Conservation (phyloP, 2,113 vertebrate species). For the Spea multiplicata region DNA sequence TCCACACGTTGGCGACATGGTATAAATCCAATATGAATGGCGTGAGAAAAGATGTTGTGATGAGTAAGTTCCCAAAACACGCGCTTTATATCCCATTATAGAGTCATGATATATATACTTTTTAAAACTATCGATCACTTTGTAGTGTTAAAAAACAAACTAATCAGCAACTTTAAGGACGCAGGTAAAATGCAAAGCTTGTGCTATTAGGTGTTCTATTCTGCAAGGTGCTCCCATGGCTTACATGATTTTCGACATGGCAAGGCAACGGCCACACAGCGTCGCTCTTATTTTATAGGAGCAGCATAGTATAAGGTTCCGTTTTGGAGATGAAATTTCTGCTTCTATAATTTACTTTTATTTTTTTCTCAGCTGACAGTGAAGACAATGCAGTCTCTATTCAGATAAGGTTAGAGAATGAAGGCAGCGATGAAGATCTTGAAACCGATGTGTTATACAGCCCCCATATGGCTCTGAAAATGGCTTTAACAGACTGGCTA, state of each 20-base stretch:
- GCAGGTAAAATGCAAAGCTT: too few relatives aligned
- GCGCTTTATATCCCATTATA: not conserved
- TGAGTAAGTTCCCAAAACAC: constrained; percentile 82
- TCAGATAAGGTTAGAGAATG: constrained; percentile 96
- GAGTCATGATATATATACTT: not conserved
- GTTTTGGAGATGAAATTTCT: too few relatives aligned
- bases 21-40: constrained; percentile 99
- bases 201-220: too few relatives aligned
- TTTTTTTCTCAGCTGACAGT: constrained; percentile 76
- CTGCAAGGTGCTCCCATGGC: too few relatives aligned
- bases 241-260: too few relatives aligned
- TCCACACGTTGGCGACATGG: constrained; percentile 96
- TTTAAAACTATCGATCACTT: not conserved
- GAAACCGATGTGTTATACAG: constrained; percentile 97
- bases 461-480: constrained; percentile 90
- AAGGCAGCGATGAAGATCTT: constrained; percentile 95
- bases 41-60: constrained; percentile 94
- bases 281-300: too few relatives aligned
- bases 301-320: too few relatives aligned
- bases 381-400: constrained; percentile 96
- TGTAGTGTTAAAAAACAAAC: too few relatives aligned
- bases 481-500: constrained; percentile 92
- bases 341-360: too few relatives aligned
- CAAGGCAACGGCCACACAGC: too few relatives aligned
- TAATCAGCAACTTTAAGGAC: too few relatives aligned